These are phyloP conservation scores for Malurus elegans DNA, from an alignment of 2,113 vertebrate genomes.

Conservation along the genomic window DNA sequence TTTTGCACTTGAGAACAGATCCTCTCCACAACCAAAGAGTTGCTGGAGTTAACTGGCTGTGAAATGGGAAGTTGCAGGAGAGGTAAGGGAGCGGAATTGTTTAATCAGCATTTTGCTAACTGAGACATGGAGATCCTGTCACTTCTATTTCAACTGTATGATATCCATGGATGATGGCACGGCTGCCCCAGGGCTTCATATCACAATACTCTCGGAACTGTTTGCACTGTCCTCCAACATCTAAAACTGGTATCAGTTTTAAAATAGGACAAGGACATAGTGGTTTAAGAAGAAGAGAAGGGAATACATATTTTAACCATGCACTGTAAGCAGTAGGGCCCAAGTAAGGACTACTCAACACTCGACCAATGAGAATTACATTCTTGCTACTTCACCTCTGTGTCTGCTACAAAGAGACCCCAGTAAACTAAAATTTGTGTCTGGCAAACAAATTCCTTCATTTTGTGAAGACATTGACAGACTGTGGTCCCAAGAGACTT, in stretches of 20 bases:
- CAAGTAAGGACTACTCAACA: background rate
- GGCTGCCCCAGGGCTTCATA: background rate
- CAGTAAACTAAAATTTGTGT: background rate
- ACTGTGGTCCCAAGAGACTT: background rate
- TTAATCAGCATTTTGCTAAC: slow-evolving; percentile 12
- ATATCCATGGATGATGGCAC: background rate
- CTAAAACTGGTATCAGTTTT: background rate
- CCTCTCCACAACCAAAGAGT: background rate
- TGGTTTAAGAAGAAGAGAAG: background rate
- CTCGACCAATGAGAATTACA: background rate
- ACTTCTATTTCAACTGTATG: background rate
- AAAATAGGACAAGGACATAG: background rate
- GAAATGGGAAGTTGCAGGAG: slow-evolving; percentile 31
- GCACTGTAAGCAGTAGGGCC: background rate
- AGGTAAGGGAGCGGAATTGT: background rate
- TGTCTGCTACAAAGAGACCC: background rate
- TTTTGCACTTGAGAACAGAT: background rate
- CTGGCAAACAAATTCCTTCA: background rate
- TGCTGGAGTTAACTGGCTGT: slow-evolving; percentile 13
- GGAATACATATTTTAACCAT: background rate
- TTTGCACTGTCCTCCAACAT: background rate
- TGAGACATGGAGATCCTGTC: background rate
- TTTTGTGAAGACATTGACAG: background rate
- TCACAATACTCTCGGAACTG: background rate
- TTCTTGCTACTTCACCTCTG: background rate